Evolutionary conservation across 2,888 invertebrate species (phyloP), one percentile per base, ranked within the genome.

Genomic region (Protodeltote pygarga): DNA sequence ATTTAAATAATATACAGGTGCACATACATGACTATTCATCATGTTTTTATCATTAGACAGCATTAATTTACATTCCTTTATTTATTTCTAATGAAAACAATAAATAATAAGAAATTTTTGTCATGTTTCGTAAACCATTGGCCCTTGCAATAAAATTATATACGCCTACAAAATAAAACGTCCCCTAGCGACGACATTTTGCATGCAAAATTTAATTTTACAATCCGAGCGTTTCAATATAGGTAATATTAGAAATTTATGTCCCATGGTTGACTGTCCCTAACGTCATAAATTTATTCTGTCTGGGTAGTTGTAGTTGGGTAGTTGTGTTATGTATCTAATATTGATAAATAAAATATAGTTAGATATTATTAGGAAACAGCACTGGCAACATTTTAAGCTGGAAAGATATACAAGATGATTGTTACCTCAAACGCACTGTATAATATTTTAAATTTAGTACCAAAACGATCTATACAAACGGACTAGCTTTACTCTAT

Each of bases 121-220:
- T 77, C 81, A 80, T 85, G 86, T 88, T 87, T 86, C 78, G 83
- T 88, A 77, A 89, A 84, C 88, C 91, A 87, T 89, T 89, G 90
- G 91, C 83, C 90, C 83, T 81, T 68, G 86, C 86, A 85, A 89
- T 91, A 91, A 91, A 92, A 92, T 92, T 92, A 91, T 92, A 89
- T 89, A 92, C 92, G 92, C 92, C 92, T 91, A 85, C 91, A 83
- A 87, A 92, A 92, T 92, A 92, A 87, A 86, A 79, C 79, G 76
- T 64, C 76, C 83, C 82, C 75, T 71, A 76, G 69, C 79, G 75
- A 55, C 81, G 78, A 66, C 81, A 88, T 91, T 91, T 87, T 85
- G 92, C 90, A 92, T 91, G 89, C 92, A 85, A 86, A 90, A 89
- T 89, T 91, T 83, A 91, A 92, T 92, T 92, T 92, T 89, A 89